phyloP scores from a whole-genome alignment of 2,888 invertebrate species.

The Troides oblongomaculatus region DNA sequence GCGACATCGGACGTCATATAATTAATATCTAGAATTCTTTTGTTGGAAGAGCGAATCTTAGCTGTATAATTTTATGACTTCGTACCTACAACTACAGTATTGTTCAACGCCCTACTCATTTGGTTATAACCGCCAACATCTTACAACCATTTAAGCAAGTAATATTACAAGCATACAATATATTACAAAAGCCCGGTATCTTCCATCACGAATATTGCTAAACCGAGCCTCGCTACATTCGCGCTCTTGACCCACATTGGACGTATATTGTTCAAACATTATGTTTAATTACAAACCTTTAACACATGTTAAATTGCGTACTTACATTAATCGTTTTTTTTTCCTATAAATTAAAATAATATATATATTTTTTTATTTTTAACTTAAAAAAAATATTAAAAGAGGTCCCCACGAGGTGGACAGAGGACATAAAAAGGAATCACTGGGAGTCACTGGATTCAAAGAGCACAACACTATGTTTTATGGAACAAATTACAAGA shows the following conservation, averaged over 20 bases:
- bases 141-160: background rate
- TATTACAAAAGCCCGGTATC: slow-evolving; percentile 16
- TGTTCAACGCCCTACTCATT: background rate
- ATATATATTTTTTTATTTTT: no score
- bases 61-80: background rate
- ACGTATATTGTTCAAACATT: slow-evolving; percentile 44
- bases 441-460: no score
- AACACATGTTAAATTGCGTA: slow-evolving; percentile 14
- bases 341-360: background rate
- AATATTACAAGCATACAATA: background rate
- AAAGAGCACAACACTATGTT: no score
- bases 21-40: no score
- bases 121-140: background rate
- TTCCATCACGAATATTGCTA: slow-evolving; percentile 22
- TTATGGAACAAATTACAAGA: no score
- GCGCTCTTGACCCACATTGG: slow-evolving; percentile 55
- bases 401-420: no score
- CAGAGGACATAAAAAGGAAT: no score
- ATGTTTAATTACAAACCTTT: slow-evolving; percentile 25
- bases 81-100: background rate
- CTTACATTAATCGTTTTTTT: background rate
- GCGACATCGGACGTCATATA: no score
- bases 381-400: no score
- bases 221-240: slow-evolving; percentile 34
- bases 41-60: background rate